These are phyloP conservation scores for Eumaeus atala DNA, from an alignment of 1,140 invertebrate species.

Conservation along the genomic window DNA sequence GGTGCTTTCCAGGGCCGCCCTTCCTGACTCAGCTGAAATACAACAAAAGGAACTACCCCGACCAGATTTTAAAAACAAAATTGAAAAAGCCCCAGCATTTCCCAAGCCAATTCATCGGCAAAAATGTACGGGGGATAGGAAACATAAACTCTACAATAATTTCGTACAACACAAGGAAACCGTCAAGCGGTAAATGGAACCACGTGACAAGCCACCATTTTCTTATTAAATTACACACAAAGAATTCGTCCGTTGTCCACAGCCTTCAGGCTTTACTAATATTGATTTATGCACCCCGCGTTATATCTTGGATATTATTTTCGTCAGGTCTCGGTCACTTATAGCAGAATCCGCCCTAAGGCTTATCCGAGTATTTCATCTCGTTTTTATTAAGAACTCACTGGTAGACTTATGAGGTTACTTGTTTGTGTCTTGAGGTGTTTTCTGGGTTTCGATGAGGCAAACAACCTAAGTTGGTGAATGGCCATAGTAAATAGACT, in stretches of 20 bases:
- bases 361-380: neutral
- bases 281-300: constrained; percentile 26
- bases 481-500: no score
- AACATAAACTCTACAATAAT: neutral
- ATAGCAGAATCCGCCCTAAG: no score
- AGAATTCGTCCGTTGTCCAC: constrained; percentile 17
- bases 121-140: no score
- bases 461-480: neutral
- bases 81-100: no score
- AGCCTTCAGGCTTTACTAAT: constrained; percentile 17
- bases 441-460: neutral
- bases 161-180: neutral
- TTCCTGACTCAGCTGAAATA: no score
- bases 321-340: neutral
- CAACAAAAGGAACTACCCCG: no score
- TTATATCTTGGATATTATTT: neutral
- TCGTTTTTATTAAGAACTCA: constrained; percentile 1
- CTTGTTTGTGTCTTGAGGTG: neutral
- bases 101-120: no score
- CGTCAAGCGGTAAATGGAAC: neutral
- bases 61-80: no score
- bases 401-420: neutral
- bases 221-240: constrained; percentile 4
- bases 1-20: no score
- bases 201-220: constrained; percentile 2